Conservation (phyloP, 2,888 invertebrate genomes). For the Lasioglossum leucozonium region DNA sequence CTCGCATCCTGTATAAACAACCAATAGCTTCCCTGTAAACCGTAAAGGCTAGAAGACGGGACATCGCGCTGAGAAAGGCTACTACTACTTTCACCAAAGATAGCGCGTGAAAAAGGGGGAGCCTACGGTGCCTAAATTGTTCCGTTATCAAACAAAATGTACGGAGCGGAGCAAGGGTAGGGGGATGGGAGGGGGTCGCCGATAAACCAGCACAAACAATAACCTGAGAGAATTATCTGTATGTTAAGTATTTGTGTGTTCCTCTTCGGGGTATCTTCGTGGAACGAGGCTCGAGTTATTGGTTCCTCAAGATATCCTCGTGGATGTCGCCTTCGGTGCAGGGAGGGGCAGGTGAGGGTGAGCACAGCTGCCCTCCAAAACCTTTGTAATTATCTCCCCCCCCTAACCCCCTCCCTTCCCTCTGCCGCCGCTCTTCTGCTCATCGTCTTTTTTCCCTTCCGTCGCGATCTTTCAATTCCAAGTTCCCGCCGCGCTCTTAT, state of each 20-base stretch:
- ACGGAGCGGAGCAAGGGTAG: neutral
- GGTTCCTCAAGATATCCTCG: constrained; percentile 58
- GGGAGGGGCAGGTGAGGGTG: constrained; percentile 74
- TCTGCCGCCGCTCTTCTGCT: constrained; percentile 42
- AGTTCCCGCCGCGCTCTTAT: constrained; percentile 13
- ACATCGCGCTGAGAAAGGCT: constrained; percentile 2
- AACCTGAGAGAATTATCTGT: constrained; percentile 54
- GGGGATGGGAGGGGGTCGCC: neutral
- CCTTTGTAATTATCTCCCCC: constrained; percentile 71
- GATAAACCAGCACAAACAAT: constrained; percentile 65
- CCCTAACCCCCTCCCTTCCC: neutral
- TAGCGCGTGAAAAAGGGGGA: constrained; percentile 25
- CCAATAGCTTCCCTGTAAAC: neutral
- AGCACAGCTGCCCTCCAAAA: constrained; percentile 74
- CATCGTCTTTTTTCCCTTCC: neutral
- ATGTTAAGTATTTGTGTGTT: constrained; percentile 59
- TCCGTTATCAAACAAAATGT: constrained; percentile 46
- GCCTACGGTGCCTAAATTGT: constrained; percentile 14
- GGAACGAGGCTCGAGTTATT: constrained; percentile 50
- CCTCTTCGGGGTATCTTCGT: constrained; percentile 42
- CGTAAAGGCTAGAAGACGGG: constrained; percentile 12
- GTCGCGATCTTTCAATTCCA: constrained; percentile 38
- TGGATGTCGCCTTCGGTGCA: constrained; percentile 59
- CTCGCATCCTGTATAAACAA: constrained; percentile 1
- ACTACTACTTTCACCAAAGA: constrained; percentile 24